Evolutionary conservation across 1,140 invertebrate genomes (phyloP), one percentile per base, ranked within the genome.

Genomic region (Trichomalopsis sarcophagae): DNA sequence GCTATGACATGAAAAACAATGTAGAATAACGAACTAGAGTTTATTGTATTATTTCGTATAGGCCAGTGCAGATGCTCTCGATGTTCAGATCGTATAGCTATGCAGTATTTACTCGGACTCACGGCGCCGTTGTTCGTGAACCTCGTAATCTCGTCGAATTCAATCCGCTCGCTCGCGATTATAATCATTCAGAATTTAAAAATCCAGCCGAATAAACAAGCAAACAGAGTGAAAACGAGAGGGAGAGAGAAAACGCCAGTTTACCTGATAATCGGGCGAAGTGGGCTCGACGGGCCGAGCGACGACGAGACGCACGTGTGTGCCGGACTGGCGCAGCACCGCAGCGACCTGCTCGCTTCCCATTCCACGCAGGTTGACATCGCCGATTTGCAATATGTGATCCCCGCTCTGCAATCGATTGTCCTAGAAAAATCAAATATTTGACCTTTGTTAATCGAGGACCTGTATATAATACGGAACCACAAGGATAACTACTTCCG

Each of bases 341-440:
- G 97, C 96, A 36, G 98, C 98, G 87, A 99, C 98, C 93, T 98
- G 98, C 92, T 99, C 98, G 27, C 98, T 99, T 7, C 97, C 97
- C 98, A 99, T 98, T 87, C 98, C 97, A 84, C 98, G 96, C 69
- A 99, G 94, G 92, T 97, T 97, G 84, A 98, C 97, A 91, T 98
- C 97, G 30, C 98, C 97, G 90, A 99, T 99, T 94, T 99, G 98
- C 71, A 99, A 94, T 88, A 99, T 98, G 92, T 99, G 98, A 94
- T 99, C 99, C 23, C 98, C 98, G 90, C 97, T 98, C 89, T 97
- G 97, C 47, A 99, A 94, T 73, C 98, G 95, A 75, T 97, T 97
- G 94, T 99, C 98, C 93, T 96, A 88, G 76, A 88, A 79, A 69
- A 86, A 86, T 74, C 6, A 36, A 89, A 90, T 81, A 73, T 80